Evolutionary conservation across 1,140 invertebrate species (phyloP).

Genomic region (Trichonephila clavata): DNA sequence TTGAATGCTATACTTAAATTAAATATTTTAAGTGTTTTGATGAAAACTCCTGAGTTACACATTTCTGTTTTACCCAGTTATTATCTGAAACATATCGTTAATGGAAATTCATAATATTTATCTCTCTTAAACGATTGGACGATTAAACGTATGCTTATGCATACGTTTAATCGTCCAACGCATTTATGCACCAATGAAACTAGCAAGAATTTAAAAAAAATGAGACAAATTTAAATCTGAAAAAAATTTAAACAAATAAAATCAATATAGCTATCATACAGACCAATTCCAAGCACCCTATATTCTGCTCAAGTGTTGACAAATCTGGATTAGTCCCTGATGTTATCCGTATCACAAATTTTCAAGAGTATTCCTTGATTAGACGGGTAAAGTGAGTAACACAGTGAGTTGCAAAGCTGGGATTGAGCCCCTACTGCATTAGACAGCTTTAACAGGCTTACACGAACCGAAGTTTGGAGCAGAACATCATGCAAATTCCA

Average conservation of each 20-base stretch:
- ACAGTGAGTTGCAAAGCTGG: not conserved
- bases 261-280: not conserved
- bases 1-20: no score
- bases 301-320: not conserved
- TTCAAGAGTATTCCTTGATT: slow-evolving; percentile 32
- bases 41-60: no score
- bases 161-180: no score
- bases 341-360: not conserved
- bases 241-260: not conserved
- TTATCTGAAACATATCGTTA: no score
- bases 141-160: no score
- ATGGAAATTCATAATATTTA: no score
- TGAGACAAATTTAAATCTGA: not conserved
- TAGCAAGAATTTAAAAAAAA: no score
- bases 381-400: slow-evolving; percentile 14
- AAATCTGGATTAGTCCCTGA: not conserved
- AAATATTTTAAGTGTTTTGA: no score
- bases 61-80: no score
- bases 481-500: not conserved
- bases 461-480: not conserved
- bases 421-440: not conserved
- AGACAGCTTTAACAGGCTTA: slow-evolving; percentile 12
- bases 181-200: no score
- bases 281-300: not conserved
- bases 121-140: no score